phyloP scores from a whole-genome alignment of 2,797 vertebrate genomes.

The Silurus lanzhouensis region DNA sequence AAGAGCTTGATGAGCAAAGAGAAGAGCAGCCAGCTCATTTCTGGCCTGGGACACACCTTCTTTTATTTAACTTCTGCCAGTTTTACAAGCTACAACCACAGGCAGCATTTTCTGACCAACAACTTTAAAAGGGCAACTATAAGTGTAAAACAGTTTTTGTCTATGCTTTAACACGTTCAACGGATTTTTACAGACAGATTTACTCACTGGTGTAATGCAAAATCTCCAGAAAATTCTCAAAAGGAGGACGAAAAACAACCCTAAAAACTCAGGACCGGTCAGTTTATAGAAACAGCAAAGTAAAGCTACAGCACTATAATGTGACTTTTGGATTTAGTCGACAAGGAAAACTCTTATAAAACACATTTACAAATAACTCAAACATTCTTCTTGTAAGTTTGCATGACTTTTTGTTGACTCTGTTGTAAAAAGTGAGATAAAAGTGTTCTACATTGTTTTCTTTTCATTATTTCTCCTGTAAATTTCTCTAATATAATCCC shows the following conservation, averaged over 20 bases:
- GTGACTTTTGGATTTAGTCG: not conserved
- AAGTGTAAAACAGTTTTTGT: constrained; percentile 1
- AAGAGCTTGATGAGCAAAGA: constrained; percentile 69
- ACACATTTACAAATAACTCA: not conserved
- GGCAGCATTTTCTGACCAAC: constrained; percentile 16
- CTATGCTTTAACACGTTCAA: not conserved
- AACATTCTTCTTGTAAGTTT: not conserved
- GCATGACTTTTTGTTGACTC: not conserved
- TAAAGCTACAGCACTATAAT: not conserved
- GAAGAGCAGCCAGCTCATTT: constrained; percentile 70
- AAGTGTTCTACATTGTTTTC: not conserved
- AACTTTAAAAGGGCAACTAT: constrained; percentile 36
- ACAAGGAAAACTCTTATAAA: not conserved
- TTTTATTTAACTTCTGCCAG: constrained; percentile 29
- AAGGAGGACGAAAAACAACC: not conserved
- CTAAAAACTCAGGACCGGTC: not conserved
- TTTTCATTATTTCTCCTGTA: not conserved
- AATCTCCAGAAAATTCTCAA: not conserved
- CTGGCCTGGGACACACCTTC: constrained; percentile 31
- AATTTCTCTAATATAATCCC: not conserved
- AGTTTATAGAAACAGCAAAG: not conserved
- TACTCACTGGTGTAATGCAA: not conserved
- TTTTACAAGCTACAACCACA: constrained; percentile 21
- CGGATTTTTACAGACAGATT: constrained; percentile 9
- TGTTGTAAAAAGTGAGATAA: no score